Evolutionary conservation across 2,797 vertebrate genomes (phyloP).

Genomic region (Macropodus opercularis): DNA sequence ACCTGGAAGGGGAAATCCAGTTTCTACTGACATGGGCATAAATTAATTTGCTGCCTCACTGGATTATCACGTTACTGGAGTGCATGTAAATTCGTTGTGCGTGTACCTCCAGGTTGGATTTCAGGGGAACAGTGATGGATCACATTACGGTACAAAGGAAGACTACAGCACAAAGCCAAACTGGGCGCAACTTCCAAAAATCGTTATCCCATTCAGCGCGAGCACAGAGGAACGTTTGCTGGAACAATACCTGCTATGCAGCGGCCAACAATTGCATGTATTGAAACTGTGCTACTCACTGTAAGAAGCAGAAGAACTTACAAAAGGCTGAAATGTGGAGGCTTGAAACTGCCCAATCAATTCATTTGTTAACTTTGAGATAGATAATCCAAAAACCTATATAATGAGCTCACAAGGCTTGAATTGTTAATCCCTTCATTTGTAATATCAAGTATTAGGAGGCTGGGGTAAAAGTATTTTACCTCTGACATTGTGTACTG

Average conservation of each 20-base stretch:
- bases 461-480: background rate
- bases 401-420: constrained; percentile 5
- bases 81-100: constrained; percentile 26
- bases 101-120: constrained; percentile 28
- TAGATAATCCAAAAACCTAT: constrained; percentile 25
- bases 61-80: constrained; percentile 42
- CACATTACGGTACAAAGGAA: constrained; percentile 12
- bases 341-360: background rate
- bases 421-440: background rate
- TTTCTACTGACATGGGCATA: constrained; percentile 15
- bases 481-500: background rate
- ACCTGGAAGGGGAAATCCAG: constrained; percentile 34
- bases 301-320: constrained; percentile 6
- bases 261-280: background rate
- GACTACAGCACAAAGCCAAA: constrained; percentile 12
- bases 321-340: constrained; percentile 5
- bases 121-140: constrained; percentile 29
- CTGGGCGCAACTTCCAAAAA: constrained; percentile 6
- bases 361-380: constrained; percentile 2
- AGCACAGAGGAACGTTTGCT: constrained; percentile 1
- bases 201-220: constrained; percentile 12
- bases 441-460: constrained; percentile 5
- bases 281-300: constrained; percentile 8
- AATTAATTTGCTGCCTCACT: constrained; percentile 33
- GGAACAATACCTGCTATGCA: constrained; percentile 4